phyloP scores from a whole-genome alignment of 2,113 vertebrate species.

The Pygoscelis antarcticus region DNA sequence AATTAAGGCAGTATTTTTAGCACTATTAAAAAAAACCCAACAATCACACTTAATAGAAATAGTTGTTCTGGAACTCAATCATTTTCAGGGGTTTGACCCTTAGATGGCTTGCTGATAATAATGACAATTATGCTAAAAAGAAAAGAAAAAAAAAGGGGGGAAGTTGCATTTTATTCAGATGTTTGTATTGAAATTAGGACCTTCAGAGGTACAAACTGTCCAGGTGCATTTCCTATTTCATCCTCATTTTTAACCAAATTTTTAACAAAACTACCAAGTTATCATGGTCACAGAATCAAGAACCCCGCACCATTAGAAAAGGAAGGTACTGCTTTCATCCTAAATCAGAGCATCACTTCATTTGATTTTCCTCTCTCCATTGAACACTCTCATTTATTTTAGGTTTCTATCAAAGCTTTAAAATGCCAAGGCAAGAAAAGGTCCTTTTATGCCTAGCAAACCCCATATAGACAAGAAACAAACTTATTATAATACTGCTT shows the following conservation, averaged over 20 bases:
- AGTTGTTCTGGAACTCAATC: background rate
- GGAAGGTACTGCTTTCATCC: background rate
- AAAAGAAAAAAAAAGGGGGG: fast-evolving
- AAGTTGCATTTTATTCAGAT: background rate
- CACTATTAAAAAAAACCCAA: background rate
- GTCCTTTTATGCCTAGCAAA: background rate
- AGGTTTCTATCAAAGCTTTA: background rate
- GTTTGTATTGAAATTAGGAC: background rate
- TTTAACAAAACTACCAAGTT: background rate
- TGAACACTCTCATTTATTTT: background rate
- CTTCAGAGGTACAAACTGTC: background rate
- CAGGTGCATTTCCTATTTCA: background rate
- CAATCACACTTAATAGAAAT: background rate
- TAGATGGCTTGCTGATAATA: background rate
- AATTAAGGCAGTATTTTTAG: background rate
- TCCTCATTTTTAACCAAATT: background rate
- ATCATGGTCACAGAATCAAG: background rate
- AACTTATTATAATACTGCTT: background rate
- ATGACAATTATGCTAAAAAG: background rate
- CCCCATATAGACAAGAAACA: background rate
- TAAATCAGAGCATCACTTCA: background rate
- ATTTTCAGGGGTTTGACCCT: background rate
- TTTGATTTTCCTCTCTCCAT: background rate
- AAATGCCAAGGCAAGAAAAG: background rate
- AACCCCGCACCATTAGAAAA: fast-evolving